Base-by-base conservation (phyloP, 2,113 vertebrate genomes). In the Macroglossus sobrinus region DNA sequence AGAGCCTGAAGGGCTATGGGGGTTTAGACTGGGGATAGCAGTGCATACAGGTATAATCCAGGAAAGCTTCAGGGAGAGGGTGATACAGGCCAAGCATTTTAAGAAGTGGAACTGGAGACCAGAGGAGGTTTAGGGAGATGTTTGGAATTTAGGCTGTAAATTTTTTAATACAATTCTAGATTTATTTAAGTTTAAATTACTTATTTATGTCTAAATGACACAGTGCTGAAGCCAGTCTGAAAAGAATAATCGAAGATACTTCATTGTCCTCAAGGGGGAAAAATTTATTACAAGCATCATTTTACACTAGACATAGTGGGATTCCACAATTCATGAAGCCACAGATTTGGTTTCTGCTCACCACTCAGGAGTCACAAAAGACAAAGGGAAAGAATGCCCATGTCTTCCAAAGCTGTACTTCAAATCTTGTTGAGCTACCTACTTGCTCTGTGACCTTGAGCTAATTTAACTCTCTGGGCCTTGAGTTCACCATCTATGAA, bases 151-250 rank as follows among this genome's bases (percentile, higher is more conserved):
- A 40, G 26, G 26, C 28, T 74, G 4, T 12, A 61, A 21, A 82
- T 47, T 16, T 82, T 64, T 63, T 28, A 40, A 40, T 59, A 53
- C 21, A 96, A 84, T 68, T 91, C 89, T 96, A 93, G 80, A 19
- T 95, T 80, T 57, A 22, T 47, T 4, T 18, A 55, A 87, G 28
- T 33, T 84, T 96, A 96, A 97, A 92, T 97, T 91, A 96, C 69
- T 97, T 97, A 96, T 76, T 98, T 75, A 91, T n/a, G 92, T 98
- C 97, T 96, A 94, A 98, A 95, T 93, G 96, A 57, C 53, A 96
- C 0, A 84, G 33, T 55, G 84, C 26, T 59, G 89, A 97, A 84
- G 97, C 88, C 93, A 96, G 89, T 97, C 96, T 97, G 96, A 94
- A 96, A 97, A 97, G 79, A 92, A 97, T 38, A 66, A 75, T 55